Evolutionary conservation across 1,140 invertebrate species (phyloP).

Genomic region (Zaprionus inermis): DNA sequence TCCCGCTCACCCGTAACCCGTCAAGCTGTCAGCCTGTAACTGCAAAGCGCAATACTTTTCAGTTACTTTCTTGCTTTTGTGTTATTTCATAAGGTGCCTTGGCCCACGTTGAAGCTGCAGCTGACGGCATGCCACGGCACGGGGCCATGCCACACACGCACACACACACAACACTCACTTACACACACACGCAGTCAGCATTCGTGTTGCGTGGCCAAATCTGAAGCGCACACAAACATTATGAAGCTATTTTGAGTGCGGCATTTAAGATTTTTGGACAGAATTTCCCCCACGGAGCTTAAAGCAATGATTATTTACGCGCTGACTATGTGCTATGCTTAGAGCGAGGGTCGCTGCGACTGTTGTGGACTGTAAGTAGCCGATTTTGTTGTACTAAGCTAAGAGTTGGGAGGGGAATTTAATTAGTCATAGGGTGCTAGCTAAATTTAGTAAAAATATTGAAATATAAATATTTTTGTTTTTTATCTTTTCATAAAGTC

Average conservation of each 20-base stretch:
- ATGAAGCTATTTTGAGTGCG: constrained; percentile 74
- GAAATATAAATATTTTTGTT: no score
- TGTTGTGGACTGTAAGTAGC: background rate
- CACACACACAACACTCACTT: no score
- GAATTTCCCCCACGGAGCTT: constrained; percentile 56
- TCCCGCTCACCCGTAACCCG: background rate
- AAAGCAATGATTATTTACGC: constrained; percentile 38
- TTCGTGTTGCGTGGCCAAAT: constrained; percentile 56
- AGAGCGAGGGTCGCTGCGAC: constrained; percentile 9
- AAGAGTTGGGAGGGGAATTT: background rate
- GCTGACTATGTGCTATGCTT: constrained; percentile 19
- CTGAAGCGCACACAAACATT: constrained; percentile 72
- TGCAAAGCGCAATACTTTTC: constrained; percentile 30
- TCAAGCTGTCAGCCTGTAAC: constrained; percentile 19
- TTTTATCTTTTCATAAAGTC: no score
- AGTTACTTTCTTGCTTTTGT: constrained; percentile 26
- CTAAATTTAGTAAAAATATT: no score
- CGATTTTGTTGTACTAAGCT: background rate
- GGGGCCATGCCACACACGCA: background rate
- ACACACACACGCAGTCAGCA: background rate
- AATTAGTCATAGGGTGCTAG: no score
- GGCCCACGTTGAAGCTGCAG: background rate
- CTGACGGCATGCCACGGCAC: constrained; percentile 7
- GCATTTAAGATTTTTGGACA: constrained; percentile 71
- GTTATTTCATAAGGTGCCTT: background rate